phyloP scores from a whole-genome alignment of 2,888 invertebrate species.

The Bedellia somnulentella region DNA sequence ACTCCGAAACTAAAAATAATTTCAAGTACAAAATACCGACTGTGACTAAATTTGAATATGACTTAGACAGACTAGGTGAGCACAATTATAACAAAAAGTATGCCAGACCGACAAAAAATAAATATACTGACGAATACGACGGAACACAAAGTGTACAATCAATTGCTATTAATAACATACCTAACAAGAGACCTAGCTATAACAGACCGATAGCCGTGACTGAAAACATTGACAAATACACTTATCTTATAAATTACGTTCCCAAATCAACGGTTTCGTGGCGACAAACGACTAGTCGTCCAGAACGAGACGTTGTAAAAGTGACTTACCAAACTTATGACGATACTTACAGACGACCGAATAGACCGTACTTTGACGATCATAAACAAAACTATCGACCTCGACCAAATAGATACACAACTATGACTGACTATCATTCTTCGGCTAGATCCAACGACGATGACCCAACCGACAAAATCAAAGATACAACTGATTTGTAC shows the following conservation, averaged over 20 bases:
- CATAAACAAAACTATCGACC: constrained; percentile 30
- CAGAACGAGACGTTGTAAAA: constrained; percentile 43
- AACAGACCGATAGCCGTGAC: constrained; percentile 48
- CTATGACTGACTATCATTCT: constrained; percentile 23
- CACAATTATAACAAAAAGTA: no score
- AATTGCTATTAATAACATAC: constrained; percentile 36
- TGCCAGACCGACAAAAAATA: no score
- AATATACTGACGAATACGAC: constrained; percentile 31
- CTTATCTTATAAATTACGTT: constrained; percentile 55
- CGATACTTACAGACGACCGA: constrained; percentile 35
- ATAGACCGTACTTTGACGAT: constrained; percentile 13
- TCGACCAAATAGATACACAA: constrained; percentile 21
- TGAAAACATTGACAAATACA: constrained; percentile 49
- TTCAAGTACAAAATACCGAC: no score
- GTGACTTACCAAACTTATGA: constrained; percentile 51
- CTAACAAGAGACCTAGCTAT: constrained; percentile 33
- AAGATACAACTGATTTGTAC: constrained; percentile 16
- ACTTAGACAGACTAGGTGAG: no score
- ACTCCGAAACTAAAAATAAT: no score
- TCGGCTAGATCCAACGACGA: constrained; percentile 42
- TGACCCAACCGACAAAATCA: constrained; percentile 8
- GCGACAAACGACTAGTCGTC: constrained; percentile 37
- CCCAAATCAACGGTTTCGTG: constrained; percentile 50
- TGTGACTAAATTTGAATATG: no score
- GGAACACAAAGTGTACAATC: constrained; percentile 41